A percentile compares a stretch with the other conserved stretches of the same genome.
Conservation (phyloP, 1,140 invertebrate species). For the Drosophila bifasciata region DNA sequence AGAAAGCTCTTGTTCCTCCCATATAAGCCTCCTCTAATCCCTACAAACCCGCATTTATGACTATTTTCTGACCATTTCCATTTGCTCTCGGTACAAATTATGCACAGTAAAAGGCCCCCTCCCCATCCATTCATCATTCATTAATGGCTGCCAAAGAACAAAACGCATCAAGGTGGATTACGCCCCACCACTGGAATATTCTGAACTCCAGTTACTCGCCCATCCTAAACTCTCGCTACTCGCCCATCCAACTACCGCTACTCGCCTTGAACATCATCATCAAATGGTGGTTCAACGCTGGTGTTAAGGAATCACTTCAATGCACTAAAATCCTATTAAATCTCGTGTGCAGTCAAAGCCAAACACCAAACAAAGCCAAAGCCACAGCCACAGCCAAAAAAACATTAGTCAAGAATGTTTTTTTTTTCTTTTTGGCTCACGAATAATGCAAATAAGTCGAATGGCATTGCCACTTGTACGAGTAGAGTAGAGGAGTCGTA, state of each 20-base stretch:
- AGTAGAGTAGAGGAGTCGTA: not conserved
- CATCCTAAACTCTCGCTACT: conserved; percentile 7
- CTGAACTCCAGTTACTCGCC: not conserved
- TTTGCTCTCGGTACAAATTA: conserved; percentile 9
- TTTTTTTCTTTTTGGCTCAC: conserved; percentile 43
- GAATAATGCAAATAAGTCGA: conserved; percentile 69
- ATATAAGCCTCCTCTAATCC: too few species aligned
- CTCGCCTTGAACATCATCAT: not conserved
- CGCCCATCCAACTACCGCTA: not conserved
- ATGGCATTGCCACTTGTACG: conserved; percentile 10
- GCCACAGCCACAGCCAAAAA: conserved; percentile 27
- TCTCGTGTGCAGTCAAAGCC: conserved; percentile 44
- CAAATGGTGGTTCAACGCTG: conserved; percentile 2
- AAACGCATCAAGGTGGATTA: conserved; percentile 36
- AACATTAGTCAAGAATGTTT: conserved; percentile 74
- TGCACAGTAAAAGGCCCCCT: not conserved
- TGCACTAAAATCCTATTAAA: conserved; percentile 75
- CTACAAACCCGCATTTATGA: too few species aligned
- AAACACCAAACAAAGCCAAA: conserved; percentile 24
- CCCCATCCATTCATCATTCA: conserved; percentile 8
- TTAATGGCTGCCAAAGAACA: conserved; percentile 39
- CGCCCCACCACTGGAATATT: conserved; percentile 4
- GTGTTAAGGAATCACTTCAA: conserved; percentile 68
- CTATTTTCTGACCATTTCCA: too few species aligned
- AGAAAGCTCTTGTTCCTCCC: too few species aligned